Percentiles rank a stretch among this genome's conserved stretches.
Conservation (phyloP, 2,888 invertebrate genomes). For the Xestia xanthographa region DNA sequence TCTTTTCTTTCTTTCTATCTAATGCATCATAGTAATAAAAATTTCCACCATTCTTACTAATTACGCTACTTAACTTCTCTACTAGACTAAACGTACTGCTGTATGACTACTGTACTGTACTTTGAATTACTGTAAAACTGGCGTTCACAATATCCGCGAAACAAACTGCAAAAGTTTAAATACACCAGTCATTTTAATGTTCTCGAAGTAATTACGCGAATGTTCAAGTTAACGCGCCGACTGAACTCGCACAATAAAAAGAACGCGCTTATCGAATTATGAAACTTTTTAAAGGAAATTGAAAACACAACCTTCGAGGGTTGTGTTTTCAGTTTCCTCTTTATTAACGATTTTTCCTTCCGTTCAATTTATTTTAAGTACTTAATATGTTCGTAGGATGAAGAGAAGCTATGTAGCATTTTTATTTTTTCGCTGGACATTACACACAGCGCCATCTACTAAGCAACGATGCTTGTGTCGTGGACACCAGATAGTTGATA, state of each 20-base stretch:
- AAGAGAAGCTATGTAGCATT: neutral
- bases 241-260: slow-evolving; percentile 53
- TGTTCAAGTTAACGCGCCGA: slow-evolving; percentile 48
- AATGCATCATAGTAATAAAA: no score
- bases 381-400: slow-evolving; percentile 7
- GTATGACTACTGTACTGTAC: no score
- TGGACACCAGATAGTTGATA: no score
- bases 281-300: slow-evolving; percentile 53
- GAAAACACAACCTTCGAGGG: slow-evolving; percentile 26
- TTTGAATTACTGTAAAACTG: neutral
- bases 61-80: neutral
- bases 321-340: slow-evolving; percentile 22
- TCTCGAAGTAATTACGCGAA: slow-evolving; percentile 48
- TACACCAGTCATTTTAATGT: slow-evolving; percentile 29
- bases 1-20: no score
- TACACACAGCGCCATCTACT: no score
- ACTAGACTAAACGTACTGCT: no score
- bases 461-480: no score
- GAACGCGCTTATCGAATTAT: slow-evolving; percentile 33
- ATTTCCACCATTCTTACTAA: no score
- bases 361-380: slow-evolving; percentile 31
- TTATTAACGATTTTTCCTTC: slow-evolving; percentile 15
- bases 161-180: slow-evolving; percentile 22
- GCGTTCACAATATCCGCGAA: slow-evolving; percentile 10
- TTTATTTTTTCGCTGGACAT: no score